Percentiles rank a stretch among this genome's conserved stretches.
Conservation (phyloP, 2,888 invertebrate species). For the Meganola albula region DNA sequence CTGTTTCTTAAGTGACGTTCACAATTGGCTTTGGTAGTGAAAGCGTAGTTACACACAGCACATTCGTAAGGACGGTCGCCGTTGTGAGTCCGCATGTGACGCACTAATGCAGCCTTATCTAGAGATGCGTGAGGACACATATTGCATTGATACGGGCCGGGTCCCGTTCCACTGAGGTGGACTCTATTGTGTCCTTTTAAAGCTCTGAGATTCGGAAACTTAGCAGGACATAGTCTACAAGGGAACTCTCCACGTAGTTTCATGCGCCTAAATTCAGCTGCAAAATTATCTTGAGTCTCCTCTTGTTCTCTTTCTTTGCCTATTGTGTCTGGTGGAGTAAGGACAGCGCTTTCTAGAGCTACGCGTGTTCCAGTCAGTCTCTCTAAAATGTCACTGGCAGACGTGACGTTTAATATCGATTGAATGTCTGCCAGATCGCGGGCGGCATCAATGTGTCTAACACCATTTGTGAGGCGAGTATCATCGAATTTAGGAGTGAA, state of each 20-base stretch:
- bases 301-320: slow-evolving; percentile 69
- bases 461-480: slow-evolving; percentile 53
- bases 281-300: slow-evolving; percentile 90
- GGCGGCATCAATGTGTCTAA: slow-evolving; percentile 68
- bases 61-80: slow-evolving; percentile 97
- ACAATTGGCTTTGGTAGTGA: slow-evolving; percentile 98
- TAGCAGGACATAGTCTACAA: slow-evolving; percentile 90
- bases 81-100: slow-evolving; percentile 96
- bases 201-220: slow-evolving; percentile 92
- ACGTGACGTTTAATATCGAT: slow-evolving; percentile 88
- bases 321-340: slow-evolving; percentile 65
- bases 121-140: slow-evolving; percentile 93
- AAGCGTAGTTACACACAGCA: slow-evolving; percentile 95
- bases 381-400: slow-evolving; percentile 81
- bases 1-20: slow-evolving; percentile 95
- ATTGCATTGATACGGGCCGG: slow-evolving; percentile 93
- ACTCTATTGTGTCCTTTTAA: slow-evolving; percentile 94
- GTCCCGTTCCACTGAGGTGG: slow-evolving; percentile 86
- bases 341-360: slow-evolving; percentile 57
- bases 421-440: slow-evolving; percentile 90
- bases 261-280: slow-evolving; percentile 92
- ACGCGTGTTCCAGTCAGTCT: slow-evolving; percentile 74
- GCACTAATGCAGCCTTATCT: slow-evolving; percentile 93
- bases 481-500: slow-evolving; percentile 65
- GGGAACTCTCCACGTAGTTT: slow-evolving; percentile 93